Percentiles rank a stretch among this genome's conserved stretches.
phyloP scores from a whole-genome alignment of 2,888 invertebrate genomes.

The Omphaloscelis lunosa region DNA sequence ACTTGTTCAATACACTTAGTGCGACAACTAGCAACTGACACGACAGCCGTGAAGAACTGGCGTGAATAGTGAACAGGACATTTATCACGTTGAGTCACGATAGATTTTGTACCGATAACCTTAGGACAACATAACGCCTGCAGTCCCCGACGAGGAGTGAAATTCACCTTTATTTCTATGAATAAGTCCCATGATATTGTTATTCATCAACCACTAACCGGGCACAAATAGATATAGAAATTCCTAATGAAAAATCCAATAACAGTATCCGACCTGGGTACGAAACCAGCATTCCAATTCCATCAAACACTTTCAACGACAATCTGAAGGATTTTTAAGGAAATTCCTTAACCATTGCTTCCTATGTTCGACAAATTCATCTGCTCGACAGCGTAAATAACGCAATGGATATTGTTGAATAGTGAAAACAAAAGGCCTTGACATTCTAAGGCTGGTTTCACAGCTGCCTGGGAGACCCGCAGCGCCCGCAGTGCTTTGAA shows the following conservation, averaged over 20 bases:
- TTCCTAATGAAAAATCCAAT: not conserved
- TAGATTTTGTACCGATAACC: constrained; percentile 36
- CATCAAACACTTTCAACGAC: not conserved
- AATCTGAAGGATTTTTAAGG: no score
- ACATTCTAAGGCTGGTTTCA: no score
- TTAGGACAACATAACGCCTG: not conserved
- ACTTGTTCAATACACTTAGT: constrained; percentile 63
- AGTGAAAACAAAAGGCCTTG: no score
- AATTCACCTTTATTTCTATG: not conserved
- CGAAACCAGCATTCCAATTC: not conserved
- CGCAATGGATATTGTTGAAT: no score
- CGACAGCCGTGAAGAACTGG: constrained; percentile 45
- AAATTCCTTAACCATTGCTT: not conserved
- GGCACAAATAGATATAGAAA: not conserved
- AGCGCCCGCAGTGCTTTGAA: no score
- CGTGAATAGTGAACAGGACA: constrained; percentile 45
- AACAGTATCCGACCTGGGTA: not conserved
- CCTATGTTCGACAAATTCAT: no score
- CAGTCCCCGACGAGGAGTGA: not conserved
- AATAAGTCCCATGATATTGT: not conserved
- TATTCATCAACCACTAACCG: not conserved
- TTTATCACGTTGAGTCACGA: constrained; percentile 61
- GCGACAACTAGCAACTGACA: constrained; percentile 53
- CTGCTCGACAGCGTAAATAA: no score
- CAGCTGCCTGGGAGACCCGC: no score